phyloP scores from a whole-genome alignment of 2,797 vertebrate species.

The Heteromormyrus szaboi region DNA sequence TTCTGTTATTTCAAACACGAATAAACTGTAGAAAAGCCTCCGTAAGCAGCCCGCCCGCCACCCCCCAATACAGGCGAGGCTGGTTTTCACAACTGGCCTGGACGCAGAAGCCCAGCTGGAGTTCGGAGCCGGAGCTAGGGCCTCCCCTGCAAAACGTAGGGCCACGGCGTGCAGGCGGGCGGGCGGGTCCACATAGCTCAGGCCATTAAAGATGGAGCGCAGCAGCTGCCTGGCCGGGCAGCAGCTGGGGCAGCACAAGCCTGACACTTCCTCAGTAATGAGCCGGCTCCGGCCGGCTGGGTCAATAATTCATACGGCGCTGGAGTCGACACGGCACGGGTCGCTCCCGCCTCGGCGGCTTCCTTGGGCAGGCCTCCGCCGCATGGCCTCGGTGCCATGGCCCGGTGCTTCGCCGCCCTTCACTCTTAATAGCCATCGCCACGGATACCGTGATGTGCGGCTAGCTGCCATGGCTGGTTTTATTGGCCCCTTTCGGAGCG shows the following conservation, averaged over 20 bases:
- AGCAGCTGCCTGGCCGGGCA: conserved; percentile 52
- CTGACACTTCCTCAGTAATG: conserved; percentile 68
- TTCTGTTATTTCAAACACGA: background rate
- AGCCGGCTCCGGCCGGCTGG: conserved; percentile 58
- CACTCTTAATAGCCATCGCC: conserved; percentile 24
- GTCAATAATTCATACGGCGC: conserved; percentile 73
- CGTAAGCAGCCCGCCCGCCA: background rate
- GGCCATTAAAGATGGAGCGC: conserved; percentile 70
- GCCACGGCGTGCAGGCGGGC: background rate
- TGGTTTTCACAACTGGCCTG: conserved; percentile 19
- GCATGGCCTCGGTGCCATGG: background rate
- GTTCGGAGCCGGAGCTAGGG: conserved; percentile 38
- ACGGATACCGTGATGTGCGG: background rate
- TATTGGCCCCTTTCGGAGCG: background rate
- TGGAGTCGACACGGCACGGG: conserved; percentile 37
- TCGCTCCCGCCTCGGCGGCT: background rate
- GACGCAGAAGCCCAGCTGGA: conserved; percentile 47
- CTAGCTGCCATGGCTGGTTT: background rate
- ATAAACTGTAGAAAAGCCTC: background rate
- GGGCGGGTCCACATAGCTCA: conserved; percentile 16
- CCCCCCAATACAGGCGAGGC: background rate
- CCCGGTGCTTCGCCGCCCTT: background rate
- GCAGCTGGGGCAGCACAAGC: conserved; percentile 44
- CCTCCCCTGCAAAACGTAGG: background rate
- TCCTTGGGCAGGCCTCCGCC: background rate